phyloP scores from a whole-genome alignment of 30 jellyfish, hydroid and myxozoan genomes.

The Aurelia coerulea region DNA sequence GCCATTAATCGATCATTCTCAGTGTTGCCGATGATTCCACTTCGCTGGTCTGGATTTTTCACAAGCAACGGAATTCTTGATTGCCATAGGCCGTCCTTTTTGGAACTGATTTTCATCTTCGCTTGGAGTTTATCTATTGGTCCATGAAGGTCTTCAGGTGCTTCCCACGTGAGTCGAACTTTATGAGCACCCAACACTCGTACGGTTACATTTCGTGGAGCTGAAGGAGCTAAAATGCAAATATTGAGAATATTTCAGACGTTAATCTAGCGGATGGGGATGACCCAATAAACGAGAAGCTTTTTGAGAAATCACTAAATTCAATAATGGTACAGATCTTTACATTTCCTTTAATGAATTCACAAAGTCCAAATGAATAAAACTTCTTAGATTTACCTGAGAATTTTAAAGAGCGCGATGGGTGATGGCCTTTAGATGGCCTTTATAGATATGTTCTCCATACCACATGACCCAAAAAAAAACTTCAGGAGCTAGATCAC shows the following conservation, averaged over 20 bases:
- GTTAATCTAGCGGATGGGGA: not conserved
- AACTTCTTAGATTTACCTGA: too few relatives aligned
- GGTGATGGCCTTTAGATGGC: too few relatives aligned
- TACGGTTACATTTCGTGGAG: constrained; percentile 64
- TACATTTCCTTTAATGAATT: too few relatives aligned
- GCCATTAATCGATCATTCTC: constrained; percentile 30
- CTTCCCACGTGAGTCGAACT: constrained; percentile 60
- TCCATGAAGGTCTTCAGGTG: constrained; percentile 65
- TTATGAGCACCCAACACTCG: constrained; percentile 28
- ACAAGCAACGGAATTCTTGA: not conserved
- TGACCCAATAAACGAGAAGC: not conserved
- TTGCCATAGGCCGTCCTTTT: constrained; percentile 38
- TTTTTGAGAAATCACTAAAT: not conserved
- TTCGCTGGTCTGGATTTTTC: constrained; percentile 28
- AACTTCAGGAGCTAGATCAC: too few relatives aligned
- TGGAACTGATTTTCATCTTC: constrained; percentile 2
- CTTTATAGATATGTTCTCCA: too few relatives aligned
- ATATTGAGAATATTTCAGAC: not conserved
- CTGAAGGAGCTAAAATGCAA: constrained; percentile 82
- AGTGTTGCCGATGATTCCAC: constrained; percentile 4
- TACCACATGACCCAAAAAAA: too few relatives aligned
- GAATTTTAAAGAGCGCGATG: too few relatives aligned
- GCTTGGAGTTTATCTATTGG: constrained; percentile 59
- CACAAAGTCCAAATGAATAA: too few relatives aligned
- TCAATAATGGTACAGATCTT: not conserved